Base-by-base conservation (phyloP, 2,113 vertebrate genomes). In the Tenebrosternarchus preto region DNA sequence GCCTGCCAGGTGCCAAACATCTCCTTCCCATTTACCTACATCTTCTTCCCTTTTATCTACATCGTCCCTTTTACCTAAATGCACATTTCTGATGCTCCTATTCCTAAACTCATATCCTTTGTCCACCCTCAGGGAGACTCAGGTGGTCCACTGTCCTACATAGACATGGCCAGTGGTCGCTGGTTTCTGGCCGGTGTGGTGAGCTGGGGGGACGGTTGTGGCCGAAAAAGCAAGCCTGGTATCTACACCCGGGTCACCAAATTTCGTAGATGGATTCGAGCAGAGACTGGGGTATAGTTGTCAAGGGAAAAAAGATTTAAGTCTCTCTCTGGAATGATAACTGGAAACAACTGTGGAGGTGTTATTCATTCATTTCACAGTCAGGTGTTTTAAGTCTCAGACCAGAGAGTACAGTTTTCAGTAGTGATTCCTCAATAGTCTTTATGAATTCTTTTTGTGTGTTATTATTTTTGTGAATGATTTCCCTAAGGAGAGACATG, bases 181-280 rank as follows among this genome's bases (percentile, higher is more conserved):
- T 92, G 92, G 84, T 98, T 98, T 87, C 92, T 98, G 87, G 96
- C 95, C 0, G 98, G 98, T 0, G 88, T 99, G 12, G 96, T 99
- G 66, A 99, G 97, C 86, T 99, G 97, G 96, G 98, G 98, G 0
- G 95, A 98, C 0, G 97, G 98, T 78, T 99, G 97, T 0, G 97
- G 96, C 0, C 95, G 95, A 80, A 93, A 92, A 59, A 91, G 96
- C 87, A 98, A 95, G 82, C 97, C 98, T 0, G 97, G 98, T 0
- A 92, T 98, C 57, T 99, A 99, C 89, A 94, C 93, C 0, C 91
- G 86, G 0, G 87, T 98, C 77, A 91, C 96, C 0, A 84, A 90
- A 43, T 94, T 93, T 76, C 92, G 95, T 1, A 85, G 73, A 77
- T 99, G 97, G 97, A 93, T 99, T 89, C 61, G 25, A 46, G 7